These are phyloP conservation scores for Tarsius wallacei DNA, from an alignment of 2,797 vertebrate genomes.

Conservation along the genomic window DNA sequence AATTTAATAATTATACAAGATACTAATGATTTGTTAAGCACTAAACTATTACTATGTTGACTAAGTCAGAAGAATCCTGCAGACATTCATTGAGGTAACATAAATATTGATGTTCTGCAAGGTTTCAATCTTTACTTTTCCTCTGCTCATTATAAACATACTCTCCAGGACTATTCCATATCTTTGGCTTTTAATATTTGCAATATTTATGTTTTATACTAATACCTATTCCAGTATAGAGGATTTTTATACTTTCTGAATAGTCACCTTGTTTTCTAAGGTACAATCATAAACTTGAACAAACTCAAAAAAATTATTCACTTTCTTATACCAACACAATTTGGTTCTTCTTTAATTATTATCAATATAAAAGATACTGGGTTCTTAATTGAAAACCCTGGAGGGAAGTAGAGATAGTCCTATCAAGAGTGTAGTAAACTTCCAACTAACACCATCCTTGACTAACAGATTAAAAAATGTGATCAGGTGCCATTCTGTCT, in stretches of 20 bases:
- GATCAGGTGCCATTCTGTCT: background rate
- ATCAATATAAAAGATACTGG: background rate
- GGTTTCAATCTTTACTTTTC: background rate
- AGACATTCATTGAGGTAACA: background rate
- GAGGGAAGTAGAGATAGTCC: too few relatives aligned
- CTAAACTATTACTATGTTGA: background rate
- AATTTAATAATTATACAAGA: background rate
- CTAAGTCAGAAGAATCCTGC: background rate
- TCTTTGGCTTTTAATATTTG: background rate
- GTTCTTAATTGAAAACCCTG: background rate
- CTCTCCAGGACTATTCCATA: background rate
- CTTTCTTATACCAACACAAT: background rate
- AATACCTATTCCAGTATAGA: background rate
- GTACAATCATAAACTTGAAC: background rate
- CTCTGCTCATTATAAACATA: background rate
- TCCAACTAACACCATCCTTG: background rate
- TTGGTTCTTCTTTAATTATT: background rate
- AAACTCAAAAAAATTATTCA: slow-evolving; percentile 37
- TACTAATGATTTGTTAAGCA: background rate
- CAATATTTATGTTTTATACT: background rate
- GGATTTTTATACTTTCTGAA: background rate
- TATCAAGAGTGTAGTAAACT: background rate
- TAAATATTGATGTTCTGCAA: background rate
- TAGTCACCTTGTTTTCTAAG: background rate
- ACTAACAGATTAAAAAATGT: background rate